phyloP scores from a whole-genome alignment of 2,113 vertebrate genomes.

The Aptenodytes patagonicus region DNA sequence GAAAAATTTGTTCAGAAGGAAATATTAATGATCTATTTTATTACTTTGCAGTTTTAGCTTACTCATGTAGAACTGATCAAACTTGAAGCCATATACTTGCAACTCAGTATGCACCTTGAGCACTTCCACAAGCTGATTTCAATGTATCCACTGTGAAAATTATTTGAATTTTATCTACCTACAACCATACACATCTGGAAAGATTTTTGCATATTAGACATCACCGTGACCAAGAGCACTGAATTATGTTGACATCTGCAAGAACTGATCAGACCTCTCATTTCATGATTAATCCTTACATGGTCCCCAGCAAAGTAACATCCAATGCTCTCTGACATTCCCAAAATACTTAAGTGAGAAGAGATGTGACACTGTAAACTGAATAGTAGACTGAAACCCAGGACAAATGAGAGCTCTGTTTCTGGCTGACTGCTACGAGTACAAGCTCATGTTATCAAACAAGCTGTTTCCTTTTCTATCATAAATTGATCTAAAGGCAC shows the following conservation, averaged over 20 bases:
- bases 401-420: background rate
- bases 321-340: background rate
- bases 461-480: background rate
- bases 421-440: background rate
- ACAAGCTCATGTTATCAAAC: background rate
- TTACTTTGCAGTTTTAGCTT: background rate
- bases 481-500: background rate
- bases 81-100: background rate
- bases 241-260: background rate
- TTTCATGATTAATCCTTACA: background rate
- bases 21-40: background rate
- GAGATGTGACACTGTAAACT: background rate
- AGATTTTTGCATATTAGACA: background rate
- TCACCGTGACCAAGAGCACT: background rate
- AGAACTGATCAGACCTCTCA: background rate
- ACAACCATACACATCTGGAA: background rate
- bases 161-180: background rate
- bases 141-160: background rate
- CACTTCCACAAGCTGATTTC: background rate
- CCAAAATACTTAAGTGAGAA: background rate
- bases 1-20: background rate
- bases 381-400: fast-evolving
- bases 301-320: background rate
- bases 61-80: background rate
- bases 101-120: background rate